Evolutionary conservation across 2,888 invertebrate species (phyloP).

Genomic region (Mythimna ferrago): DNA sequence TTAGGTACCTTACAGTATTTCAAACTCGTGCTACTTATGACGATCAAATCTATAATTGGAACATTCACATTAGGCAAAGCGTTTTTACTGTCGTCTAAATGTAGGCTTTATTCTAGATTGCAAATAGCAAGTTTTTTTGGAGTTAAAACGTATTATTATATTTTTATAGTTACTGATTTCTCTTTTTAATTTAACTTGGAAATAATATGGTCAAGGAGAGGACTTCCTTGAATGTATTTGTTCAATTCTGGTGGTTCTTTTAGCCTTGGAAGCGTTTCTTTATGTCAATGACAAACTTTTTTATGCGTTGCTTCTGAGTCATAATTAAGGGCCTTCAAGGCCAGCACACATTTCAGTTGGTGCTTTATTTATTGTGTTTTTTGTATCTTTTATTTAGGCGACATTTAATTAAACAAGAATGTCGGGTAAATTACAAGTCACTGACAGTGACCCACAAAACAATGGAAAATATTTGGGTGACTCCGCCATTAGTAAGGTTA

Average conservation of each 20-base stretch:
- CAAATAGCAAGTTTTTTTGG: not conserved
- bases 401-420: constrained; percentile 1
- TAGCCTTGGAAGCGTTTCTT: constrained; percentile 29
- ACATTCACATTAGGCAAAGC: constrained; percentile 2
- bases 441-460: not conserved
- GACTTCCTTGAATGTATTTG: constrained; percentile 31
- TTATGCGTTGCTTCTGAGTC: not conserved
- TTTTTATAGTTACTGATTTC: constrained; percentile 5
- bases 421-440: constrained; percentile 4
- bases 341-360: not conserved
- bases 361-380: not conserved
- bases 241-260: constrained; percentile 20
- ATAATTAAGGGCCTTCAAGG: not conserved
- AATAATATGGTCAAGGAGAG: constrained; percentile 27
- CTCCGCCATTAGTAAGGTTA: constrained; percentile 1
- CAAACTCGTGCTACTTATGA: constrained; percentile 15
- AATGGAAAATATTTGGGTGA: constrained; percentile 12
- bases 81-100: not conserved
- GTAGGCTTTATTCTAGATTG: not conserved
- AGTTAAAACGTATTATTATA: not conserved
- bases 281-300: constrained; percentile 11
- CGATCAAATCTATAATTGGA: constrained; percentile 2
- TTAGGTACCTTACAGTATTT: constrained; percentile 27
- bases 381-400: not conserved
- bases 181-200: constrained; percentile 14